Evolutionary conservation across 2,888 invertebrate genomes (phyloP), one percentile per base, ranked within the genome.

Genomic region (Drosophila quinaria): DNA sequence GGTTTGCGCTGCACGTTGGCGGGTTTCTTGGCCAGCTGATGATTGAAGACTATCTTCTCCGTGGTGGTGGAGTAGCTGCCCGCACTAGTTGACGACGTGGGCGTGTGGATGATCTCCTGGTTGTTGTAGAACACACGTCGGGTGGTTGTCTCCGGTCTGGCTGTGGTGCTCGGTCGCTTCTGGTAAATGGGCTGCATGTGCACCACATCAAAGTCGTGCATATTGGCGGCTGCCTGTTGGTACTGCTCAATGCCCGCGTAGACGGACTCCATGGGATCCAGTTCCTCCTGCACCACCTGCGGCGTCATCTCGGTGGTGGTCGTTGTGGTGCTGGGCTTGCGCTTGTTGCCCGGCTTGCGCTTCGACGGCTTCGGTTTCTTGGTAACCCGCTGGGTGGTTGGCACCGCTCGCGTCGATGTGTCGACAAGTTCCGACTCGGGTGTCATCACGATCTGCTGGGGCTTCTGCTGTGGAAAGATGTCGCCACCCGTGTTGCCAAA

Each of bases 401-500:
- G 44, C n/a, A 74, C 50, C 0, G 70, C 46, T 3, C 73, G 83
- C 1, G 92, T 91, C 0, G 91, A 90, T 0, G 83, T 87, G 56
- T 92, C 92, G 15, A 93, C 59, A 0, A 93, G 78, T 59, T 93
- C 92, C 1, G 93, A 91, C 47, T 93, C 93, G 4, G 93, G 93
- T 1, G 91, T 93, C 92, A 93, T 93, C 1, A 92, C 91, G 62
- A 92, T 91, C 64, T 91, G 92, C 56, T 90, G 92, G 1, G 90
- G 92, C n/a, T 91, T 90, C 50, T 94, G 94, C 78, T 94, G 94
- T 0, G 95, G 94, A 22, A 94, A 93, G 47, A 95, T 94, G 76
- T 95, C 94, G 17, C 94, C 94, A 8, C 95, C 95, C 8, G 94
- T 95, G 60, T 95, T 95, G 0, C 96, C 96, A 85, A 97, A 95